Conservation (phyloP, 1,140 invertebrate genomes). For the Schlechtendalia chinensis region DNA sequence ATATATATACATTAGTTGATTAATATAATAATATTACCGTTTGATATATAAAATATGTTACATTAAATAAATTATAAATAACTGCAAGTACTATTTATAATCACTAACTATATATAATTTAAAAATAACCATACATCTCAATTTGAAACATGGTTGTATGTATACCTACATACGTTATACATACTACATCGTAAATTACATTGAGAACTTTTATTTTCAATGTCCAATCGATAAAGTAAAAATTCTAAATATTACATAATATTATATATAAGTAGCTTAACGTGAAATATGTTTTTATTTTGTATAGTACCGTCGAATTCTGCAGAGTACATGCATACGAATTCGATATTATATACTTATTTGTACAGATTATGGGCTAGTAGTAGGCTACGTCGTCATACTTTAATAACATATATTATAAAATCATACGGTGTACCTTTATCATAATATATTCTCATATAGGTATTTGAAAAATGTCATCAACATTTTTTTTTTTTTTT, state of each 20-base stretch:
- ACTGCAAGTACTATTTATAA: no score
- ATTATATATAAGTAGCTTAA: not conserved
- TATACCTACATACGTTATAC: no score
- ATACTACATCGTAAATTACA: not conserved
- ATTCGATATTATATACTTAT: not conserved
- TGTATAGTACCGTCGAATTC: not conserved
- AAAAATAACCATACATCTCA: no score
- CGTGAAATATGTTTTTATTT: not conserved
- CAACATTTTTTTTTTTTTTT: not conserved
- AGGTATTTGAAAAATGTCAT: not conserved
- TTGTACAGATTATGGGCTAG: no score
- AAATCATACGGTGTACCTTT: not conserved
- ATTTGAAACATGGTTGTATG: no score
- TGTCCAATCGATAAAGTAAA: not conserved
- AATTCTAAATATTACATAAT: not conserved
- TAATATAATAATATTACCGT: no score
- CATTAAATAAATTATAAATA: no score
- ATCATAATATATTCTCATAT: not conserved
- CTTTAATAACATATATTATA: not conserved
- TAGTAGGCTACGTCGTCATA: not conserved
- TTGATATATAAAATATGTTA: no score
- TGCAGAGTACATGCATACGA: not conserved
- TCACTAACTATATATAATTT: no score
- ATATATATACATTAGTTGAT: no score
- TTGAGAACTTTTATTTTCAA: not conserved